Base-by-base conservation (phyloP, 2,888 invertebrate species). In the Lasioglossum pauxillum region DNA sequence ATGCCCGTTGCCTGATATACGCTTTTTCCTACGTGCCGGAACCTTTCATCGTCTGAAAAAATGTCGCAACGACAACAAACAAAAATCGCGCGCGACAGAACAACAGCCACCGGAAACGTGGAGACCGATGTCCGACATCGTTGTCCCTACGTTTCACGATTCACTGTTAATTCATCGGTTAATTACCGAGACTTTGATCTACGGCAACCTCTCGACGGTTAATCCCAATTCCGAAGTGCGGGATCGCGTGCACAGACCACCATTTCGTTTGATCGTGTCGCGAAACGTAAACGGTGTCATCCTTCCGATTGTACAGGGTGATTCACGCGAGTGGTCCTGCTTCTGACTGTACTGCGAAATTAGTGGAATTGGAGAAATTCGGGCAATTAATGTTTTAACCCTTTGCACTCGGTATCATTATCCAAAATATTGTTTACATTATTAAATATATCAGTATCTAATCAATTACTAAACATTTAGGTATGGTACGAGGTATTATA, bases 131-230 rank as follows among this genome's bases (percentile, higher is more conserved):
- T 64, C 57, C 64, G 31, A 64, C 8, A 16, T 31, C 19, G 19
- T 31, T 38, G 44, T 44, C 44, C 38, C 38, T 19, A 35, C 69
- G 35, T 19, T 19, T 8, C 76, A 8, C 57, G 73, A 84, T 76
- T 57, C 57, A 72, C 76, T 73, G 75, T 79, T 84, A 84, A 85
- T 84, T 85, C 31, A 31, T 5, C 5, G 64, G 64, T 83, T 78
- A 84, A 85, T 85, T 85, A 85, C 79, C 64, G 57, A n/a, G 67
- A 46, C 79, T 76, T 79, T 84, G 85, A 85, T 85, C 72, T 57
- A 79, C 38, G 57, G 14, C 46, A 16, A 12, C 67, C 27, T 64
- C 23, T 38, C 49, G 74, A 19, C 72, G 44, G 57, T 46, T 16
- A 31, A 60, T 41, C 44, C 78, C 23, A n/a, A 64, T 67, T 38